A percentile compares a stretch with the other conserved stretches of the same genome.
phyloP scores from a whole-genome alignment of 2,888 invertebrate species.

The Adineta ricciae region DNA sequence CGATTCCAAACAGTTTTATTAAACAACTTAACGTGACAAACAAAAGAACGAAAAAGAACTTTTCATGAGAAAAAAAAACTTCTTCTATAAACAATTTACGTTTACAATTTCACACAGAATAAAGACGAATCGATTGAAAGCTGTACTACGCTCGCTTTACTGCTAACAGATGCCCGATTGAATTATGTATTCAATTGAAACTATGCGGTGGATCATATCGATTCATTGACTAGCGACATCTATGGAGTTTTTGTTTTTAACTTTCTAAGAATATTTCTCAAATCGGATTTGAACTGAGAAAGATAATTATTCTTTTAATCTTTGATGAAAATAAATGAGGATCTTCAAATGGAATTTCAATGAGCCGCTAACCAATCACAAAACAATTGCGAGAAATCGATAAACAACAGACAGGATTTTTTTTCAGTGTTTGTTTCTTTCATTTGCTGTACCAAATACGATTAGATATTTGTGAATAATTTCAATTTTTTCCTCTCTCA shows the following conservation, averaged over 20 bases:
- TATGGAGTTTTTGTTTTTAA: background rate
- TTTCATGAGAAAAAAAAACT: background rate
- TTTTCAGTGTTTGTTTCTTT: constrained; percentile 1
- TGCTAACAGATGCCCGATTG: too few species aligned
- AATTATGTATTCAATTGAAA: too few species aligned
- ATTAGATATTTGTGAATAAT: background rate
- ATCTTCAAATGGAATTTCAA: background rate
- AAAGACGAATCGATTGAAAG: too few species aligned
- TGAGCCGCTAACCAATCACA: background rate
- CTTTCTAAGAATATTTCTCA: background rate
- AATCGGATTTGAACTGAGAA: background rate
- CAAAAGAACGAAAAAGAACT: background rate
- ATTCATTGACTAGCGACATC: background rate
- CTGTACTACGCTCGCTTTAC: too few species aligned
- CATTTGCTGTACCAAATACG: background rate
- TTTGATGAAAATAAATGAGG: background rate
- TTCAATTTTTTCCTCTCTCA: background rate
- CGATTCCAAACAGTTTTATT: too few species aligned
- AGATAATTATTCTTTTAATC: background rate
- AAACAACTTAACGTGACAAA: too few species aligned
- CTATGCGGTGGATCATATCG: too few species aligned
- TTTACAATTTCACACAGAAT: too few species aligned
- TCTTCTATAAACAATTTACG: too few species aligned
- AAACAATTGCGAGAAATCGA: background rate
- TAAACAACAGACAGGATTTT: background rate